These are phyloP conservation scores for Notospermus geniculatus DNA, from an alignment of 1,140 invertebrate species.

Conservation along the genomic window DNA sequence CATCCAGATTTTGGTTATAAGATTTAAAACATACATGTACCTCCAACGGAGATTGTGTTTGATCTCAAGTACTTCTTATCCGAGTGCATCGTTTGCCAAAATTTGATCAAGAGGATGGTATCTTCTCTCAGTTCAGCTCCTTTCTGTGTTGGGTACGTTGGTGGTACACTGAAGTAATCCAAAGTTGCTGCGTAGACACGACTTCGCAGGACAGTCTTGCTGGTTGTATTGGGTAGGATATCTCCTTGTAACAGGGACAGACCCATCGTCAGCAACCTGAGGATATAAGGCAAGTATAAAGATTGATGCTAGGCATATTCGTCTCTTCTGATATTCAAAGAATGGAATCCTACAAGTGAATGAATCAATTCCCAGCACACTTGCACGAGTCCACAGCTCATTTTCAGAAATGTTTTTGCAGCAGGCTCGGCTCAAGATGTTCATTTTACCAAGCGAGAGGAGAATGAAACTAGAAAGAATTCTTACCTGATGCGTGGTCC, in stretches of 20 bases:
- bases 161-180: slow-evolving; percentile 85
- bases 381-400: no score
- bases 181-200: slow-evolving; percentile 90
- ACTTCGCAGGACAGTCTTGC: slow-evolving; percentile 89
- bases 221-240: slow-evolving; percentile 72
- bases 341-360: no score
- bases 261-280: slow-evolving; percentile 85
- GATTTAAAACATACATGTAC: slow-evolving; percentile 20
- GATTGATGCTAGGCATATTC: no score
- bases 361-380: no score
- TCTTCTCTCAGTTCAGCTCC: slow-evolving; percentile 79
- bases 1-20: background rate
- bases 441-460: no score
- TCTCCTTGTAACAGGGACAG: slow-evolving; percentile 93
- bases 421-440: no score
- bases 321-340: no score
- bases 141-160: slow-evolving; percentile 79
- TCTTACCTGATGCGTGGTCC: slow-evolving; percentile 73
- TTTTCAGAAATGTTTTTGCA: no score
- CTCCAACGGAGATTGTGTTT: slow-evolving; percentile 36
- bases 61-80: slow-evolving; percentile 95
- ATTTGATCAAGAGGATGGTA: slow-evolving; percentile 84
- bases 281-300: slow-evolving; percentile 47
- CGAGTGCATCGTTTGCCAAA: slow-evolving; percentile 94
- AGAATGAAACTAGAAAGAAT: no score